phyloP scores from a whole-genome alignment of 2,113 vertebrate genomes.

The Anguilla rostrata region DNA sequence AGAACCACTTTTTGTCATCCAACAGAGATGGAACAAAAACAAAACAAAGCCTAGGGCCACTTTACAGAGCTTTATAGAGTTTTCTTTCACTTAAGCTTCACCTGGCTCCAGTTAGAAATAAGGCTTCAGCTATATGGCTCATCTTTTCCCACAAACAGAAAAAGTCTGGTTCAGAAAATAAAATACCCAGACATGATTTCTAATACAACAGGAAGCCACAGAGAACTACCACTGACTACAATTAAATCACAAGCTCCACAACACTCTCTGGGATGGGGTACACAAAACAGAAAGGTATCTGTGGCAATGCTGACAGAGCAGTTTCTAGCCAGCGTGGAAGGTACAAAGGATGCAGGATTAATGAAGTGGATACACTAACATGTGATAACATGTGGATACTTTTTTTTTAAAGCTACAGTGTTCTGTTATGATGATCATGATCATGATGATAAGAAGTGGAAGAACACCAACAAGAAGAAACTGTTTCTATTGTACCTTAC shows the following conservation, averaged over 20 bases:
- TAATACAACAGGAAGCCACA: constrained; percentile 38
- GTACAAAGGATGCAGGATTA: constrained; percentile 60
- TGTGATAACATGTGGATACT: constrained; percentile 16
- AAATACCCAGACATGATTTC: background rate
- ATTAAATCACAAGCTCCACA: background rate
- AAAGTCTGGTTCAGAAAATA: background rate
- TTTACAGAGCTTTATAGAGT: background rate
- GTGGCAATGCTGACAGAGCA: constrained; percentile 61
- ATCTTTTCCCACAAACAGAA: background rate
- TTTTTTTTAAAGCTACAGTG: constrained; percentile 31
- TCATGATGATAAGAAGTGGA: background rate
- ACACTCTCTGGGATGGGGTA: constrained; percentile 27
- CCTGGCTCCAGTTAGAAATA: background rate
- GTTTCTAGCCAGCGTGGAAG: constrained; percentile 51
- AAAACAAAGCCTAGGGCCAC: background rate
- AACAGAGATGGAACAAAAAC: constrained; percentile 3
- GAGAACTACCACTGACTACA: constrained; percentile 31
- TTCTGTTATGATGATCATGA: background rate
- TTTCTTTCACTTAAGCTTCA: background rate
- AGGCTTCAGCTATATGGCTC: background rate
- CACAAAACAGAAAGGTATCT: constrained; percentile 28
- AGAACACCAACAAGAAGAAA: background rate
- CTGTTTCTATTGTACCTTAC: background rate
- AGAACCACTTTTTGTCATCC: constrained; percentile 1
- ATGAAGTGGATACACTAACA: constrained; percentile 48